phyloP scores from a whole-genome alignment of 2,113 vertebrate species.

The Hemiscyllium ocellatum region DNA sequence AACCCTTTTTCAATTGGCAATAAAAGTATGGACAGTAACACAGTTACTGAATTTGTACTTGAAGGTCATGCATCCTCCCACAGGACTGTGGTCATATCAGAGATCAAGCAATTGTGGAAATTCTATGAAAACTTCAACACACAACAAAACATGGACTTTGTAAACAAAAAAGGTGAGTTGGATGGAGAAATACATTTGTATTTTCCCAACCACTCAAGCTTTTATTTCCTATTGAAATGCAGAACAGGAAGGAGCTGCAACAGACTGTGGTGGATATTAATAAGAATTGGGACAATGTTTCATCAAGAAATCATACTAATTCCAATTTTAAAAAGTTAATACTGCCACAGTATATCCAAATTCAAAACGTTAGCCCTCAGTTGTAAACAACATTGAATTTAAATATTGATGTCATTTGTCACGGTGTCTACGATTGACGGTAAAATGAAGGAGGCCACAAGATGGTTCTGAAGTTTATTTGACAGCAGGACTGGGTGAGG shows the following conservation, averaged over 20 bases:
- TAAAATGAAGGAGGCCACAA: neutral
- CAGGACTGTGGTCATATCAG: neutral
- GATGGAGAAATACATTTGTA: neutral
- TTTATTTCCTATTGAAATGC: neutral
- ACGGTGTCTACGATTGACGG: neutral
- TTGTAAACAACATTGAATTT: neutral
- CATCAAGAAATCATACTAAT: neutral
- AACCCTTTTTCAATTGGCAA: neutral
- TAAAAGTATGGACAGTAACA: neutral
- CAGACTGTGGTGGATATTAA: neutral
- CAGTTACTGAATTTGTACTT: neutral
- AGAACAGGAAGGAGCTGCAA: neutral
- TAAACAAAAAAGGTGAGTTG: neutral
- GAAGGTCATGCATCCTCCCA: neutral
- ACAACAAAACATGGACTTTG: neutral
- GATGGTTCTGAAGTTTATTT: neutral
- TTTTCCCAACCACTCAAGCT: neutral
- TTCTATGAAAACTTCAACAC: neutral
- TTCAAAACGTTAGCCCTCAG: neutral
- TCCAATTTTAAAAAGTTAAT: neutral
- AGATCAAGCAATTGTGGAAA: neutral
- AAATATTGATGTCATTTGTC: neutral
- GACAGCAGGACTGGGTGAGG: neutral
- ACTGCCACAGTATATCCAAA: neutral
- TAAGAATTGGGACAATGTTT: neutral